Evolutionary conservation across 1,140 invertebrate species (phyloP), one percentile per base, ranked within the genome.

Genomic region (Pseudachorutes palmiensis): DNA sequence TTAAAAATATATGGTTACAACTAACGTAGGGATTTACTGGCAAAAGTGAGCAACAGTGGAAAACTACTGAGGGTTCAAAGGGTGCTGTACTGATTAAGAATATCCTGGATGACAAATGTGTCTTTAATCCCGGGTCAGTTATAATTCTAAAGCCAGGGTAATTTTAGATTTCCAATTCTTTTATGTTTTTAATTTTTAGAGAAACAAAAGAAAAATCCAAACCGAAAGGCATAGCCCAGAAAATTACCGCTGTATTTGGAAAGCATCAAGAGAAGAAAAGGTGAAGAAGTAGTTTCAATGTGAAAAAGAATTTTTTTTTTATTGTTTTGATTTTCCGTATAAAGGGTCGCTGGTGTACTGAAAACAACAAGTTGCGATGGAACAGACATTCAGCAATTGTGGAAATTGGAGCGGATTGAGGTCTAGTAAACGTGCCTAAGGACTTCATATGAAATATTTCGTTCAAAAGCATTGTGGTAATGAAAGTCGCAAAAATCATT

Each of bases 11-110:
- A 55, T 12, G 24, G 9, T 26, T 24, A 19, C 3, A 55, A 16
- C 24, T 19, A 9, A 55, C 5, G 9, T 55, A 55, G 51, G 51
- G 51, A 5, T 12, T 55, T 3, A 55, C 51, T 55, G 51, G 51
- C 5, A 55, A 55, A 55, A 55, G 24, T 22, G 51, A 5, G 24
- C 51, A 55, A 22, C 51, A 55, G 51, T 55, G 51, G 51, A 55
- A 5, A 22, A 16, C 51, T 24, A 22, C 24, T 55, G 51, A 55
- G 3, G 51, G 12, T 16, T 14, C 51, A 3, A 26, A 22, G 12
- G 51, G 24, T 14, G 12, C 12, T 14, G 51, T 55, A 3, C 24
- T 55, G 12, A 12, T 55, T 16, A 55, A 55, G 24, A 55, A 26
- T 55, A 5, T 55, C 9, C 9, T 5, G 24, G 12, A 12, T 12